phyloP scores from a whole-genome alignment of 92 coral and sea anemone species.

The Actinernus sp. region DNA sequence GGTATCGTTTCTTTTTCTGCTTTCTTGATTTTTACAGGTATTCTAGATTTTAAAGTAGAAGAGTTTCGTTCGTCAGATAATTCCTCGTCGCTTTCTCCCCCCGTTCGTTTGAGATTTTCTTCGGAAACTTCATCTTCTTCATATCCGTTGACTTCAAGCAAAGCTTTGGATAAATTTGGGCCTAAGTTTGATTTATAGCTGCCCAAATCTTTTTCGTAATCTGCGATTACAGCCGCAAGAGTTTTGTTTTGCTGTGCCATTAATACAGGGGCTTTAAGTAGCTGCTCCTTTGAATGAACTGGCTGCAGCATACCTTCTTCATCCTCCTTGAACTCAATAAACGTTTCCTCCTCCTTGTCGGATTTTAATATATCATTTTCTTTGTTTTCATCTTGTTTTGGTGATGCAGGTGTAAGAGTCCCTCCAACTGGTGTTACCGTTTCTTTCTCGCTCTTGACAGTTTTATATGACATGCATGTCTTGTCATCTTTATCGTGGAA shows the following conservation, averaged over 20 bases:
- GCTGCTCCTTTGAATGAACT: no score
- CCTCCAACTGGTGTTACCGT: background rate
- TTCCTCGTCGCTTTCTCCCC: no score
- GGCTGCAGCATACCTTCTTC: background rate
- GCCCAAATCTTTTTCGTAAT: constrained; percentile 60
- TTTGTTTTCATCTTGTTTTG: no score
- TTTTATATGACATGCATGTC: no score
- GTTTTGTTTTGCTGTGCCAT: constrained; percentile 48
- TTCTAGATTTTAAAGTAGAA: no score
- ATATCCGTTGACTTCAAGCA: constrained; percentile 15
- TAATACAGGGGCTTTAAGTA: constrained; percentile 53
- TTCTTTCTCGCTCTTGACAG: no score
- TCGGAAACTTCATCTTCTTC: background rate
- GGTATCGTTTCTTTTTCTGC: background rate
- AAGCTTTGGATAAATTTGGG: constrained; percentile 35
- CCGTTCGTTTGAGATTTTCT: no score
- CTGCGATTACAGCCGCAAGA: constrained; percentile 62
- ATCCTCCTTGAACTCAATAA: background rate
- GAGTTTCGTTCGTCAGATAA: no score
- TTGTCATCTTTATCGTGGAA: no score
- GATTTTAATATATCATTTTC: background rate
- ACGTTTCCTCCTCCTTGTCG: background rate
- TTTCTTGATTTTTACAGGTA: background rate
- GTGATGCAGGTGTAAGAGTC: no score
- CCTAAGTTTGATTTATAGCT: constrained; percentile 54